Evolutionary conservation across 2,888 invertebrate genomes (phyloP).

Genomic region (Podotricha telesiphe): DNA sequence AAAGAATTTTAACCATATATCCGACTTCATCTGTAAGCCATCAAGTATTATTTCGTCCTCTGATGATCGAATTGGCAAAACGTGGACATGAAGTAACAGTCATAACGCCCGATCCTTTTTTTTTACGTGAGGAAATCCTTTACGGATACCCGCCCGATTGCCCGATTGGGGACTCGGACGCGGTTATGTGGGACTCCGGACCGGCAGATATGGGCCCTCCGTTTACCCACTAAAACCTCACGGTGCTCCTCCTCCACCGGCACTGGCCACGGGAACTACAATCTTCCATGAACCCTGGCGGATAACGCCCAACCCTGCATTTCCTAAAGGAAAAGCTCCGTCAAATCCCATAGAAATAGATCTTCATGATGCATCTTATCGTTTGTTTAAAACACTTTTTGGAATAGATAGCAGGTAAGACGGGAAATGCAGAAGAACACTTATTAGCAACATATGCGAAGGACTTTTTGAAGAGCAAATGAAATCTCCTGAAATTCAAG

Average conservation of each 20-base stretch:
- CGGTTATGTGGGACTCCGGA: no score
- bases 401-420: not conserved
- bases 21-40: slow-evolving; percentile 13
- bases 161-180: no score
- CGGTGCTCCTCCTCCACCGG: no score
- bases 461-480: slow-evolving; percentile 3
- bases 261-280: no score
- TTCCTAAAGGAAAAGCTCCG: slow-evolving; percentile 4
- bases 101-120: slow-evolving; percentile 9
- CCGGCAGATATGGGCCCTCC: no score
- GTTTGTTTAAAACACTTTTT: not conserved
- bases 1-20: slow-evolving; percentile 15
- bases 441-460: not conserved
- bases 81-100: slow-evolving; percentile 15
- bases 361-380: slow-evolving; percentile 4
- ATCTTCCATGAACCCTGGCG: no score
- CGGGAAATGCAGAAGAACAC: not conserved
- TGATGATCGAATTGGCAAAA: slow-evolving; percentile 3
- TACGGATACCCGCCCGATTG: no score
- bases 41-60: slow-evolving; percentile 15
- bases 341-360: slow-evolving; percentile 12
- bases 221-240: no score
- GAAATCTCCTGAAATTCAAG: slow-evolving; percentile 1
- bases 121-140: no score
- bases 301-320: slow-evolving; percentile 12